phyloP scores from a whole-genome alignment of 1,140 invertebrate genomes.

The Vanessa atalanta region DNA sequence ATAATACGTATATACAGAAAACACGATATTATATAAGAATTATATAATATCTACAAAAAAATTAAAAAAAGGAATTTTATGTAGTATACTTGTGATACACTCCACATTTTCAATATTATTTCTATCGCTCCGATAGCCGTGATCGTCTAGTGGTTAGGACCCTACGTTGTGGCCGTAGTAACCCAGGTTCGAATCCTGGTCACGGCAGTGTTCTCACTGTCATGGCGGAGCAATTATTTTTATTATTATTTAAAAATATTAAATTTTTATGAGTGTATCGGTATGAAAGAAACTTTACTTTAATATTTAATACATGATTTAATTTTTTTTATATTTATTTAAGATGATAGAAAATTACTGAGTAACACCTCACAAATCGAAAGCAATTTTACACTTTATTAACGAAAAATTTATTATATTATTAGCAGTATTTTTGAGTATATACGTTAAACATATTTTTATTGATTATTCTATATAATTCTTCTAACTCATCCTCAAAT shows the following conservation, averaged over 20 bases:
- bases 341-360: neutral
- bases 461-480: no score
- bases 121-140: slow-evolving; percentile 42
- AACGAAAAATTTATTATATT: no score
- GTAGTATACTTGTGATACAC: neutral
- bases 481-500: no score
- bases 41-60: no score
- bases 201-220: slow-evolving; percentile 48
- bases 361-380: no score
- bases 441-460: no score
- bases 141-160: slow-evolving; percentile 49
- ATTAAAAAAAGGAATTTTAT: no score
- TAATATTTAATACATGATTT: no score
- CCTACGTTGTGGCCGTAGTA: slow-evolving; percentile 49
- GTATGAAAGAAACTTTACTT: neutral
- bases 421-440: no score
- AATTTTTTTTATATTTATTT: neutral
- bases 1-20: no score
- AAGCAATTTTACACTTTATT: no score
- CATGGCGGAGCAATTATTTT: slow-evolving; percentile 52
- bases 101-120: neutral
- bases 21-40: no score
- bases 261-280: neutral
- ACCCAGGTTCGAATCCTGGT: slow-evolving; percentile 49
- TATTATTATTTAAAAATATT: slow-evolving; percentile 4